Conservation (phyloP, 2,797 vertebrate genomes). For the Chrysocyon brachyurus region DNA sequence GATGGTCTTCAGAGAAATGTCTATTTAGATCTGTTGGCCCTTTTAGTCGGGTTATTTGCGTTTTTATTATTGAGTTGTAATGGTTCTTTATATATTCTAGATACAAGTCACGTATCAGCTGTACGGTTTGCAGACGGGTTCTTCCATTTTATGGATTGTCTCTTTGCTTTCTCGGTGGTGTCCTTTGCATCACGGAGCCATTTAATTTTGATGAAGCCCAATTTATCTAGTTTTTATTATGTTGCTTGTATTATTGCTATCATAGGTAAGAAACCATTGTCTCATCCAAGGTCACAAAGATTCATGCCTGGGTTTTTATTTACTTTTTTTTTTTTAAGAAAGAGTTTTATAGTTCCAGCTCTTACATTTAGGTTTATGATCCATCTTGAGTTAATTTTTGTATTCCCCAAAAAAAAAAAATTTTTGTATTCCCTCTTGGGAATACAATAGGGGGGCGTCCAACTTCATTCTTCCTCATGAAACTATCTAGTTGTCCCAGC, state of each 20-base stretch:
- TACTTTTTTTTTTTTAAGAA: background rate
- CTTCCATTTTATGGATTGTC: background rate
- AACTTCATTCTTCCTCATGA: background rate
- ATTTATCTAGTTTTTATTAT: background rate
- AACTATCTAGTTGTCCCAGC: background rate
- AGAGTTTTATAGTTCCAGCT: slow-evolving; percentile 33
- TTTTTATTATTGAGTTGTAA: background rate
- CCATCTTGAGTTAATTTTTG: slow-evolving; percentile 44
- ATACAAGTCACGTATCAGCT: background rate
- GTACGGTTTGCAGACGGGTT: background rate
- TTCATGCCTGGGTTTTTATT: background rate
- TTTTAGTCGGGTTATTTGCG: background rate
- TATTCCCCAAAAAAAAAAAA: too few species aligned
- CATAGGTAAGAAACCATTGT: background rate
- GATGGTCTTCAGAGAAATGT: background rate
- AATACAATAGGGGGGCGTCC: background rate
- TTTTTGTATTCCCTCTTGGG: background rate
- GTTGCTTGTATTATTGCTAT: background rate
- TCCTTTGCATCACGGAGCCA: background rate
- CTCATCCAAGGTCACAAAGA: background rate
- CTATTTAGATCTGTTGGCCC: background rate
- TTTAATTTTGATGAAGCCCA: background rate
- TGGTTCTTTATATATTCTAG: background rate
- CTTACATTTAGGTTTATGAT: background rate
- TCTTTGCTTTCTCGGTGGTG: background rate